phyloP scores from a whole-genome alignment of 2,113 vertebrate genomes.

The Zingel zingel region DNA sequence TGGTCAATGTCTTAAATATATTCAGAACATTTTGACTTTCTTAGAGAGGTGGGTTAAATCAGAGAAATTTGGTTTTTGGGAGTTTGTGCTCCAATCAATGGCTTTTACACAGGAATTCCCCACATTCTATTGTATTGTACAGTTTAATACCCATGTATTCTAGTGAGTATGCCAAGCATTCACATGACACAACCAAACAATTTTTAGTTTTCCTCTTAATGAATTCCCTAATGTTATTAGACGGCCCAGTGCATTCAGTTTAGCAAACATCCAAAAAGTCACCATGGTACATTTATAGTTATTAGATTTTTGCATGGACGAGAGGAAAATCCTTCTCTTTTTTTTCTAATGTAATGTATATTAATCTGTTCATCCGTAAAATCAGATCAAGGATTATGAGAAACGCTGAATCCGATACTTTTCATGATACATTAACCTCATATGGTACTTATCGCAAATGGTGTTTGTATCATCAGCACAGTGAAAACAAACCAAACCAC shows the following conservation, averaged over 20 bases:
- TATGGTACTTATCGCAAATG: slow-evolving; percentile 36
- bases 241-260: slow-evolving; percentile 17
- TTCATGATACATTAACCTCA: slow-evolving; percentile 74
- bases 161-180: slow-evolving; percentile 21
- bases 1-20: background rate
- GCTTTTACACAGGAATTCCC: background rate
- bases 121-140: background rate
- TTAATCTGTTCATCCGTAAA: slow-evolving; percentile 73
- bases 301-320: slow-evolving; percentile 57
- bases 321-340: slow-evolving; percentile 40
- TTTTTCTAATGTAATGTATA: slow-evolving; percentile 64
- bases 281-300: slow-evolving; percentile 64
- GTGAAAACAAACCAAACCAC: slow-evolving; percentile 42
- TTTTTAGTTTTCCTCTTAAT: slow-evolving; percentile 43
- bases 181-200: slow-evolving; percentile 29
- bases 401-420: slow-evolving; percentile 69
- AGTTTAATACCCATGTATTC: background rate
- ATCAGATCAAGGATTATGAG: slow-evolving; percentile 75
- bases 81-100: slow-evolving; percentile 1
- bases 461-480: slow-evolving; percentile 49
- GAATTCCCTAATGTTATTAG: slow-evolving; percentile 38
- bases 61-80: background rate
- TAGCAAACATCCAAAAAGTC: slow-evolving; percentile 53
- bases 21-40: background rate
- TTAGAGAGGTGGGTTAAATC: background rate